Evolutionary conservation across 1,140 invertebrate genomes (phyloP).

Genomic region (Trichonephila inaurata): DNA sequence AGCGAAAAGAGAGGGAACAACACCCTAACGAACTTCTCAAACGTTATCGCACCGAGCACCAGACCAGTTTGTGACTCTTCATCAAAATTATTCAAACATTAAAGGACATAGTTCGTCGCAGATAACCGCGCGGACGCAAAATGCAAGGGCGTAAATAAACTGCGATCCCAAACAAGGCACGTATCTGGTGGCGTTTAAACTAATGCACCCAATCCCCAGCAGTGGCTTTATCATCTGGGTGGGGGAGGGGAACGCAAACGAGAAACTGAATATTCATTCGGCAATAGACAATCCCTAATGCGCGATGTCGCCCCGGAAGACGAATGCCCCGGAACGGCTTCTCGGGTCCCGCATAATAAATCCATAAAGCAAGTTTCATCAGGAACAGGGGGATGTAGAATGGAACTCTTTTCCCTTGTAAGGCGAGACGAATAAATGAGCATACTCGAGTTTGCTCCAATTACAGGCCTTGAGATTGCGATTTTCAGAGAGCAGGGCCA

Average conservation of each 20-base stretch:
- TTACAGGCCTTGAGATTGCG: conserved; percentile 4
- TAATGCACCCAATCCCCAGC: neutral
- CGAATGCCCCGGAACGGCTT: conserved; percentile 1
- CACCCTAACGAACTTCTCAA: too few relatives aligned
- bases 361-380: conserved; percentile 40
- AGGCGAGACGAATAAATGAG: conserved; percentile 42
- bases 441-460: neutral
- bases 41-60: too few relatives aligned
- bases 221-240: neutral
- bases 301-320: conserved; percentile 23
- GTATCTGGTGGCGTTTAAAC: neutral
- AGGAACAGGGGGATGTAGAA: neutral
- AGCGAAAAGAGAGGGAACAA: too few relatives aligned
- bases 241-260: neutral
- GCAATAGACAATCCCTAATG: conserved; percentile 26
- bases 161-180: conserved; percentile 1
- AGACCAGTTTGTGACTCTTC: neutral
- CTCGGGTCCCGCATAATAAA: conserved; percentile 36
- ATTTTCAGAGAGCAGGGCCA: neutral
- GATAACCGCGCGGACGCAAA: neutral
- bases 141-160: neutral
- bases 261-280: conserved; percentile 46
- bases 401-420: neutral
- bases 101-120: neutral
- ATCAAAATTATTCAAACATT: conserved; percentile 23